These are phyloP conservation scores for Cryptus armator DNA, from an alignment of 2,888 invertebrate genomes.

Conservation along the genomic window DNA sequence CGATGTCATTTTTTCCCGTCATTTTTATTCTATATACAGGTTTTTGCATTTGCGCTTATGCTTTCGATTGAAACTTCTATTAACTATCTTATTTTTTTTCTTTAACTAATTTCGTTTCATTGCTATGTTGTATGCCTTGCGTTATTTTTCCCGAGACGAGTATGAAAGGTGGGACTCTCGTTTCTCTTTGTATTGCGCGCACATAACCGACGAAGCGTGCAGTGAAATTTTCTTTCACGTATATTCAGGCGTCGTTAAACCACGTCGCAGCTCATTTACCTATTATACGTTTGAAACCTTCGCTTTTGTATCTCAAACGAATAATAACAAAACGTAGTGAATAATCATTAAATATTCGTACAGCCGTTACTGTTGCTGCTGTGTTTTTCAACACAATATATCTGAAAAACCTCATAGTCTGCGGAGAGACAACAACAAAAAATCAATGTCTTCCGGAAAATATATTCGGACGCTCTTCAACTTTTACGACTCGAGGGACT, in stretches of 20 bases:
- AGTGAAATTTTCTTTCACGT: slow-evolving; percentile 49
- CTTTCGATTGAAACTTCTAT: slow-evolving; percentile 36
- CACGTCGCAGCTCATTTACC: slow-evolving; percentile 42
- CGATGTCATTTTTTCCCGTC: neutral
- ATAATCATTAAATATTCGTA: slow-evolving; percentile 3
- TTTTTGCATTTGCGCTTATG: slow-evolving; percentile 5
- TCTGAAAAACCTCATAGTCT: neutral
- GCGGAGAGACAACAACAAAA: neutral
- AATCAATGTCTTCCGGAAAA: slow-evolving; percentile 42
- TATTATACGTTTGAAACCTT: slow-evolving; percentile 26
- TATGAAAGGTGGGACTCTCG: slow-evolving; percentile 31
- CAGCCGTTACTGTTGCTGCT: neutral
- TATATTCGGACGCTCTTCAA: slow-evolving; percentile 59
- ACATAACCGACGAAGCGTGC: slow-evolving; percentile 49
- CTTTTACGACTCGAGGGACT: slow-evolving; percentile 60
- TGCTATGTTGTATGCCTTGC: slow-evolving; percentile 14
- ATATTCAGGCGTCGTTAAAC: slow-evolving; percentile 39
- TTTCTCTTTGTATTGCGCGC: slow-evolving; percentile 34
- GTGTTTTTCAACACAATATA: slow-evolving; percentile 1
- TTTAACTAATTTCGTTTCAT: slow-evolving; percentile 11
- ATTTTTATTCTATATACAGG: neutral
- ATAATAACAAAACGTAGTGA: slow-evolving; percentile 11
- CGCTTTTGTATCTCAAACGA: slow-evolving; percentile 35
- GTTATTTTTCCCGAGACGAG: neutral
- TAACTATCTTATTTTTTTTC: slow-evolving; percentile 31